Conservation (phyloP, 2,797 vertebrate species). For the Phalanger gymnotis region DNA sequence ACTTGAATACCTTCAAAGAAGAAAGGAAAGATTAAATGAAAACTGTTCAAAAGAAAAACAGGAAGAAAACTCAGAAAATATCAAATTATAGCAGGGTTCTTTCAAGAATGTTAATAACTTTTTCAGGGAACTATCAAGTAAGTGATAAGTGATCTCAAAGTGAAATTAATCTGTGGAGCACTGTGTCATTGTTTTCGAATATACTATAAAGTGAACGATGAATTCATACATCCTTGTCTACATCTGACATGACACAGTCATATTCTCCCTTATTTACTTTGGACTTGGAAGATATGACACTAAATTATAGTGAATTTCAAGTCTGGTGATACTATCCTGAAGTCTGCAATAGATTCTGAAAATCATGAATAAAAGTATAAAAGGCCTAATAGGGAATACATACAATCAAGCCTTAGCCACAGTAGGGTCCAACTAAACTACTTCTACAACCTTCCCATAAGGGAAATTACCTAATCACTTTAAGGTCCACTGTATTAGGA, state of each 20-base stretch:
- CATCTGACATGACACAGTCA: rapidly evolving
- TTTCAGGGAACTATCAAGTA: rapidly evolving
- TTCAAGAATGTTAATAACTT: rapidly evolving
- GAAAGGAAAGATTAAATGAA: conserved; percentile 9
- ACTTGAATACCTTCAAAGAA: not conserved
- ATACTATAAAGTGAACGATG: rapidly evolving
- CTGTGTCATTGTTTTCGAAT: rapidly evolving
- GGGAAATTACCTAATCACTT: not conserved
- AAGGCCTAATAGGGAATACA: rapidly evolving
- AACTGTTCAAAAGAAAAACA: conserved; percentile 13
- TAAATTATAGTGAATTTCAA: rapidly evolving
- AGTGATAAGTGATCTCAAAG: rapidly evolving
- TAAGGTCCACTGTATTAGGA: not conserved
- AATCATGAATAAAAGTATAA: not conserved
- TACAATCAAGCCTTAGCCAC: rapidly evolving
- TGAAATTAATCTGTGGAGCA: not conserved
- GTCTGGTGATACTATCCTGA: no score
- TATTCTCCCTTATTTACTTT: rapidly evolving
- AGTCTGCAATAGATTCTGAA: rapidly evolving
- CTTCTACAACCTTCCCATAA: not conserved
- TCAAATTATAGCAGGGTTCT: not conserved
- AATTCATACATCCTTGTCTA: rapidly evolving
- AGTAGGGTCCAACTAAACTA: no score
- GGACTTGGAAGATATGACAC: rapidly evolving
- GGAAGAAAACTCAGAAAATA: not conserved